Evolutionary conservation across 2,888 invertebrate genomes (phyloP).

Genomic region (Abrostola tripartita): DNA sequence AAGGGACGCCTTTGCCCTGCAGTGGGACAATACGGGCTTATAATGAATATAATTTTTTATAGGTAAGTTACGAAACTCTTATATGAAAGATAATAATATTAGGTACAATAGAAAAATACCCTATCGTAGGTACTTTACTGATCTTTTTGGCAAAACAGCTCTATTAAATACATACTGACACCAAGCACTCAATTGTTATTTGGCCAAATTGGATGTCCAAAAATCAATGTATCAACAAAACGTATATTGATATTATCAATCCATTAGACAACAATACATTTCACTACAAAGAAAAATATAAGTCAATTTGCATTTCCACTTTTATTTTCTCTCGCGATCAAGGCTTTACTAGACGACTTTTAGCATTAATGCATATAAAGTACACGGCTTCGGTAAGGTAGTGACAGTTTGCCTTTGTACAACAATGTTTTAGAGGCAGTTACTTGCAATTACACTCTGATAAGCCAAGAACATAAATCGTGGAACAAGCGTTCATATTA

Average conservation of each 20-base stretch:
- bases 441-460: conserved; percentile 23
- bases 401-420: conserved; percentile 13
- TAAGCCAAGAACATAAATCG: conserved; percentile 17
- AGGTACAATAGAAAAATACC: too few relatives aligned
- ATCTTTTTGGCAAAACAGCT: too few relatives aligned
- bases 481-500: conserved; percentile 4
- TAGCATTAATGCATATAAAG: conserved; percentile 11
- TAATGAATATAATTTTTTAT: too few relatives aligned
- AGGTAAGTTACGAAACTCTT: too few relatives aligned
- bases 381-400: conserved; percentile 15
- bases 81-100: too few relatives aligned
- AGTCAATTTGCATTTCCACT: conserved; percentile 37
- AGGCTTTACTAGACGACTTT: conserved; percentile 18
- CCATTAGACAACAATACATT: not conserved
- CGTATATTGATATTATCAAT: not conserved
- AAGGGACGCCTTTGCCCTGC: too few relatives aligned
- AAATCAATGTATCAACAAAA: not conserved
- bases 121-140: too few relatives aligned
- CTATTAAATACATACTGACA: too few relatives aligned
- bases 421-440: conserved; percentile 20
- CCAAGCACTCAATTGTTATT: too few relatives aligned
- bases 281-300: not conserved
- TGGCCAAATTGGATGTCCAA: too few relatives aligned
- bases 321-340: conserved; percentile 25
- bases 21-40: too few relatives aligned